Conservation (phyloP, 2,888 invertebrate species). For the Microctonus aethiopoides region DNA sequence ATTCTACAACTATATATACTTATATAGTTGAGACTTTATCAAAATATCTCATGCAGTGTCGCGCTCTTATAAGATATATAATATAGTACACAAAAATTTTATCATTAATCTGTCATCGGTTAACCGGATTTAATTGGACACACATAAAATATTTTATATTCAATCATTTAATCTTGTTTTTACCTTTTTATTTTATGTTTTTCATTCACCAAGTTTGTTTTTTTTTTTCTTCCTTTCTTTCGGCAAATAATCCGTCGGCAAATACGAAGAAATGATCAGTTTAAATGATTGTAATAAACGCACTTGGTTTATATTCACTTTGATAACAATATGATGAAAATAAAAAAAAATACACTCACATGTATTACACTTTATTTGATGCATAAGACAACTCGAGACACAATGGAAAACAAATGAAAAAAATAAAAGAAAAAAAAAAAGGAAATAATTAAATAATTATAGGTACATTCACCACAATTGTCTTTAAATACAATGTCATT, state of each 20-base stretch:
- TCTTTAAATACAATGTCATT: not conserved
- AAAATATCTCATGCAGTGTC: constrained; percentile 14
- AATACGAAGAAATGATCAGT: not conserved
- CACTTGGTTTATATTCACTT: too few species aligned
- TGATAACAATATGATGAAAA: not conserved
- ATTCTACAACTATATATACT: constrained; percentile 4
- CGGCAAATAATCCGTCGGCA: constrained; percentile 21
- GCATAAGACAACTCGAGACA: too few species aligned
- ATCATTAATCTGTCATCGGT: not conserved
- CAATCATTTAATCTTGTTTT: constrained; percentile 41
- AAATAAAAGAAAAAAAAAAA: not conserved
- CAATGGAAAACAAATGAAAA: not conserved
- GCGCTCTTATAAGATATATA: not conserved
- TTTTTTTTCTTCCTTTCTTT: not conserved
- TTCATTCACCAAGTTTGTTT: not conserved
- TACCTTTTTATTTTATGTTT: constrained; percentile 32
- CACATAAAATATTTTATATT: not conserved
- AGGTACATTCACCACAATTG: not conserved
- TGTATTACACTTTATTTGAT: too few species aligned
- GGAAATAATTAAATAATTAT: not conserved
- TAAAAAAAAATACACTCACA: too few species aligned
- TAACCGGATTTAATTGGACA: constrained; percentile 4
- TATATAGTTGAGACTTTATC: not conserved
- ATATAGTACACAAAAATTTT: not conserved
- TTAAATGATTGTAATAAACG: not conserved